Base-by-base conservation (phyloP, 2,888 invertebrate species). In the Amitus sp. region DNA sequence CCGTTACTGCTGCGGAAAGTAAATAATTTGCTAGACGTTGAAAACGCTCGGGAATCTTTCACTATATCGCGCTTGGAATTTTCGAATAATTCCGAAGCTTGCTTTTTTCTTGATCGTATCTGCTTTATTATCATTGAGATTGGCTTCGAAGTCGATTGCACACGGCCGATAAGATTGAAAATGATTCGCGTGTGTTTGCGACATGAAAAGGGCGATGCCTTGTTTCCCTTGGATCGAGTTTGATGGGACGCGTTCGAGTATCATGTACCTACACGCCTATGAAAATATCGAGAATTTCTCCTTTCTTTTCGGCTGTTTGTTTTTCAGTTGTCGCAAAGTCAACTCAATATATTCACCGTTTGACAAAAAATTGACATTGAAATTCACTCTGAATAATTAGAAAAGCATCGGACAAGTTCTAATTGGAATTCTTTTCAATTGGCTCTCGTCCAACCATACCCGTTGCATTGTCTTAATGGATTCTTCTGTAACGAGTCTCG, bases 341-440 rank as follows among this genome's bases (percentile, higher is more conserved):
- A n/a, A n/a, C n/a, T n/a, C n/a, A n/a, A n/a, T n/a, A n/a, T 3
- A 23, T 23, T 23, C 4, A 23, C 4, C 23, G 3, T 23, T 23
- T 7, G 19, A 34, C 34, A 20, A 49, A 51, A 51, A 27, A 33
- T 15, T 13, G 4, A 37, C n/a, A n/a, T n/a, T n/a, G n/a, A n/a
- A n/a, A n/a, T n/a, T n/a, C n/a, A n/a, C n/a, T n/a, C n/a, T n/a
- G n/a, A n/a, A n/a, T n/a, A n/a, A n/a, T n/a, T n/a, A n/a, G n/a
- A n/a, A n/a, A n/a, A n/a, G n/a, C n/a, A n/a, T n/a, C n/a, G n/a
- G n/a, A n/a, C n/a, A n/a, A n/a, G n/a, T n/a, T n/a, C n/a, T n/a
- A n/a, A n/a, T n/a, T n/a, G n/a, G n/a, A n/a, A n/a, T n/a, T n/a
- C n/a, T n/a, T n/a, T n/a, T n/a, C n/a, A n/a, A n/a, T n/a, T n/a